Percentiles rank a stretch among this genome's conserved stretches.
phyloP scores from a whole-genome alignment of 2,888 invertebrate species.

The Lasioglossum oenotherae region DNA sequence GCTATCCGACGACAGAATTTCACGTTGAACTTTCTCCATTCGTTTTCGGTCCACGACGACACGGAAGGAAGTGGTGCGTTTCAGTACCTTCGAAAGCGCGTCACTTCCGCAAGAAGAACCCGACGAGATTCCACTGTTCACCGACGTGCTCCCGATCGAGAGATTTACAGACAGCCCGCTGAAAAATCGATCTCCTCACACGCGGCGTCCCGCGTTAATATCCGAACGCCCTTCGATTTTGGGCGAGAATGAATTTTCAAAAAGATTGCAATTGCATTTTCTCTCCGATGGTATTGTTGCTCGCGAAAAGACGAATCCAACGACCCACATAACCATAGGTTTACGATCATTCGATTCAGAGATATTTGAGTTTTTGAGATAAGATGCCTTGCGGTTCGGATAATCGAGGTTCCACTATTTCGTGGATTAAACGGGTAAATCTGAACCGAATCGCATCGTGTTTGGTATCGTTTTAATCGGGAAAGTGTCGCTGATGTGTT shows the following conservation, averaged over 20 bases:
- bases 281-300: not conserved
- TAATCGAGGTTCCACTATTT: not conserved
- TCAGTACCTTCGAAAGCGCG: constrained; percentile 67
- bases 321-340: not conserved
- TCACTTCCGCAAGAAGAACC: constrained; percentile 67
- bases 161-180: not conserved
- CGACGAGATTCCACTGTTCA: constrained; percentile 36
- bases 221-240: not conserved
- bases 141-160: not conserved
- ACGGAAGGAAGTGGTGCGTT: constrained; percentile 67
- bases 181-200: not conserved
- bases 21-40: constrained; percentile 68
- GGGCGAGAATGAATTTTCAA: not conserved
- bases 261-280: not conserved
- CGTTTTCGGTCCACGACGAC: constrained; percentile 60
- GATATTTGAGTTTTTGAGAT: not conserved
- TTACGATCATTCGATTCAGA: not conserved
- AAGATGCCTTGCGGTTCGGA: not conserved
- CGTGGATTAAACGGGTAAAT: not conserved
- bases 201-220: not conserved
- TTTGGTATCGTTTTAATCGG: not conserved
- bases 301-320: not conserved
- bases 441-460: not conserved
- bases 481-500: not conserved
- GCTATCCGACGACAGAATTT: constrained; percentile 36